Base-by-base conservation (phyloP, 2,888 invertebrate genomes). In the Dermolepida albohirtum region DNA sequence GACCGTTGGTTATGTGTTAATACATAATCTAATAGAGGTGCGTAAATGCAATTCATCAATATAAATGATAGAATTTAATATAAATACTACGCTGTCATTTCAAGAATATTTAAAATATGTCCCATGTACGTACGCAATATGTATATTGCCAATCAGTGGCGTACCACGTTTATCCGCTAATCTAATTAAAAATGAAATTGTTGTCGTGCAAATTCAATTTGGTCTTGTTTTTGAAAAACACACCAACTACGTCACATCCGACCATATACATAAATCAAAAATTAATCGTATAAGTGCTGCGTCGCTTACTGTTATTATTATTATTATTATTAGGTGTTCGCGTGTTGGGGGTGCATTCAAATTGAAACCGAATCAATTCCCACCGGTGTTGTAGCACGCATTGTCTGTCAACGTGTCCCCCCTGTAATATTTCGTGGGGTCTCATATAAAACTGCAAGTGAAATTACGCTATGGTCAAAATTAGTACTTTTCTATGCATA, bases 401-500 rank as follows among this genome's bases (percentile, higher is more conserved):
- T 11, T 49, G 49, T 49, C 49, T 49, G 49, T 6, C 17, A 17
- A 11, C 17, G 8, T 11, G 16, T 11, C 17, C 49, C 14, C 17
- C 10, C 17, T 17, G 16, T 22, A 22, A 16, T 22, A 11, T 8
- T 47, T 11, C 4, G 49, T 49, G 22, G 49, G 49, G 49, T 49
- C 22, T 34, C 16, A 49, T 16, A 49, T 22, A 22, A 49, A 49
- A 11, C 5, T 49, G 49, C 22, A 49, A 49, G 49, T 49, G 22
- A 22, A 49, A 49, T 49, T n/a, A 22, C n/a, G 17, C 17, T 49
- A 17, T 8, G 49, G 22, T 17, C 34, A 10, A 34, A 49, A 49
- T 49, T 49, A 49, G 49, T 49, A 49, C 17, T 49, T 49, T 49
- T 17, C 16, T 49, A 17, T 49, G 49, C 49, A 49, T 49, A 17